phyloP scores from a whole-genome alignment of 1,140 invertebrate genomes.

The Neelides sp. region DNA sequence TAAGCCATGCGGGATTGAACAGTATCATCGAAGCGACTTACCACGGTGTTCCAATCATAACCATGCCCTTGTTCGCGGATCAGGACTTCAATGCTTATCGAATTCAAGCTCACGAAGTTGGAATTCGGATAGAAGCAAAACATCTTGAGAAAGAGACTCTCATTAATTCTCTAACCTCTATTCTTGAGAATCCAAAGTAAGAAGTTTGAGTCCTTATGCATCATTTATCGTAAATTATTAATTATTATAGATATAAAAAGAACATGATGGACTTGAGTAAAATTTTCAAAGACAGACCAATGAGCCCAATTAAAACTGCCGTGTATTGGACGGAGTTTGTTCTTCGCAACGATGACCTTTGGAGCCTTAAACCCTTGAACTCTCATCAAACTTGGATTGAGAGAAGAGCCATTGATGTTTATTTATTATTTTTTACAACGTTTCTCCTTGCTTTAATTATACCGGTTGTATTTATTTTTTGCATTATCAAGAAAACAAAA shows the following conservation, averaged over 20 bases:
- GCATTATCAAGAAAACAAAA: too few relatives aligned
- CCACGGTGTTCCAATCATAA: slow-evolving; percentile 36
- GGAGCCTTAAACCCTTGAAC: slow-evolving; percentile 24
- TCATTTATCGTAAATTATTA: too few relatives aligned
- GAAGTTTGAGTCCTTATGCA: too few relatives aligned
- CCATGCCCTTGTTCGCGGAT: slow-evolving; percentile 29
- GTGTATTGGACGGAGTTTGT: slow-evolving; percentile 35
- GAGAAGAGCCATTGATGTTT: slow-evolving; percentile 24
- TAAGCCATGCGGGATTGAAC: slow-evolving; percentile 37
- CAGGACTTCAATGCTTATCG: slow-evolving; percentile 28
- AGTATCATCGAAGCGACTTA: slow-evolving; percentile 35
- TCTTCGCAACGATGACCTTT: slow-evolving; percentile 31
- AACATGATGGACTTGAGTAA: slow-evolving; percentile 31
- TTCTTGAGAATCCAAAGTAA: slow-evolving; percentile 9
- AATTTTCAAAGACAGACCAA: slow-evolving; percentile 42
- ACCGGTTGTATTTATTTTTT: too few relatives aligned
- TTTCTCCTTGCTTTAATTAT: too few relatives aligned
- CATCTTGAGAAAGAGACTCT: slow-evolving; percentile 7
- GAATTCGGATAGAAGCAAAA: slow-evolving; percentile 15
- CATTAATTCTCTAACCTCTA: neutral
- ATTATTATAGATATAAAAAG: slow-evolving; percentile 36
- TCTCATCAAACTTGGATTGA: slow-evolving; percentile 26
- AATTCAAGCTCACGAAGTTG: slow-evolving; percentile 31
- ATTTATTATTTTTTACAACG: neutral
- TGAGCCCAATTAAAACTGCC: slow-evolving; percentile 29